phyloP scores from a whole-genome alignment of 2,113 vertebrate species.

The Hemibates koningsi region DNA sequence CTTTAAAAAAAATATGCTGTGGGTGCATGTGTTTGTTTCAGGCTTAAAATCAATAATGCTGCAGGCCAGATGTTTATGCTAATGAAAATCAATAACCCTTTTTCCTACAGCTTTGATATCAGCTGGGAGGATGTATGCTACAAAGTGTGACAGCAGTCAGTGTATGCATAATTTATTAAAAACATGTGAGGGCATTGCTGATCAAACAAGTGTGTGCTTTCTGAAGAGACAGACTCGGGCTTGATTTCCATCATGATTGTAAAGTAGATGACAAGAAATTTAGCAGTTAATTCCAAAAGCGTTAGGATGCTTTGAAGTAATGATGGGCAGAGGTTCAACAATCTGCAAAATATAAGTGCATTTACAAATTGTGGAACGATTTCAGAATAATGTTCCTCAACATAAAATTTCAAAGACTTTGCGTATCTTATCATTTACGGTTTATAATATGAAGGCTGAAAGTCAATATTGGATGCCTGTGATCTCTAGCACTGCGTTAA shows the following conservation, averaged over 20 bases:
- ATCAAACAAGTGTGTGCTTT: neutral
- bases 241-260: neutral
- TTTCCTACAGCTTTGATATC: conserved; percentile 16
- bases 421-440: neutral
- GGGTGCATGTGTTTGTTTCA: neutral
- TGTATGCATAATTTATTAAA: neutral
- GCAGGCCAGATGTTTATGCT: conserved; percentile 39
- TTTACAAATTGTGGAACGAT: neutral
- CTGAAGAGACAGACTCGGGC: neutral
- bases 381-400: neutral
- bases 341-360: neutral
- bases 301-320: neutral
- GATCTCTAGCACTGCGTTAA: neutral
- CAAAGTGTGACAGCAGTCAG: neutral
- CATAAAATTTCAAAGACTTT: neutral
- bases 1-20: neutral
- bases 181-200: neutral
- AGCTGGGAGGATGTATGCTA: neutral
- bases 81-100: conserved; percentile 54
- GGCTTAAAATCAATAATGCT: conserved; percentile 44
- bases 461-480: neutral
- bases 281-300: neutral
- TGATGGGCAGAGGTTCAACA: neutral
- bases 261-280: neutral
- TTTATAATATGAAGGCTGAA: neutral